Evolutionary conservation across 2,113 vertebrate species (phyloP), one percentile per base, ranked within the genome.

Genomic region (Stegostoma tigrinum): DNA sequence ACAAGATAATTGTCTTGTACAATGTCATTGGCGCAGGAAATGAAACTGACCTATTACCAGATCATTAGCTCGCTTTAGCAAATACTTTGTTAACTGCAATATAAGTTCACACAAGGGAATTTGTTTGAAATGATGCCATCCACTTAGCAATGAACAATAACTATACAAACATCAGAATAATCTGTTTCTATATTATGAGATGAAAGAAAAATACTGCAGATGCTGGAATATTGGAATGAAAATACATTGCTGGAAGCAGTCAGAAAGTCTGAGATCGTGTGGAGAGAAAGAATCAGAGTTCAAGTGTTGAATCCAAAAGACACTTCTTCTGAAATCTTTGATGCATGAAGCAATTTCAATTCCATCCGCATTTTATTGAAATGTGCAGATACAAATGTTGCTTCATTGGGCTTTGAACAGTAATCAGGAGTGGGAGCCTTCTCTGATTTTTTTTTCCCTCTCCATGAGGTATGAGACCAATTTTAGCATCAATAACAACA

Each of bases 11-110:
- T 68, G 38, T 10, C 64, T 70, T 27, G 38, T 67, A 45, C 70
- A 70, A 55, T 94, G 91, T 67, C 91, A 94, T 45, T 95, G 30
- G 67, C 72, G 34, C 67, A 95, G 67, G 15, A 52, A 48, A 70
- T 34, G 42, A 15, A 75, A 95, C 42, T 72, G 67, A 72, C 45
- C 94, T 19, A 95, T 52, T 72, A 72, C 23, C 42, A 75, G 23
- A 52, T 72, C 68, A 95, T 95, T 95, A 95, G 94, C 68, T 52
- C 42, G 89, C 89, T 93, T 93, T 15, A 52, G 67, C 42, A 95
- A 95, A 70, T 48, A 19, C 1, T 95, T 42, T 48, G 68, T 72
- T 72, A 95, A 70, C 68, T 27, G 64, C 87, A 61, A 61, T 45
- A 94, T 70, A 68, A 70, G 42, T 23, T 1, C 45, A 52, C 38